A percentile compares a stretch with the other conserved stretches of the same genome.
These are phyloP conservation scores for Drosophila vallismaia DNA, from an alignment of 2,888 invertebrate genomes.

Conservation along the genomic window DNA sequence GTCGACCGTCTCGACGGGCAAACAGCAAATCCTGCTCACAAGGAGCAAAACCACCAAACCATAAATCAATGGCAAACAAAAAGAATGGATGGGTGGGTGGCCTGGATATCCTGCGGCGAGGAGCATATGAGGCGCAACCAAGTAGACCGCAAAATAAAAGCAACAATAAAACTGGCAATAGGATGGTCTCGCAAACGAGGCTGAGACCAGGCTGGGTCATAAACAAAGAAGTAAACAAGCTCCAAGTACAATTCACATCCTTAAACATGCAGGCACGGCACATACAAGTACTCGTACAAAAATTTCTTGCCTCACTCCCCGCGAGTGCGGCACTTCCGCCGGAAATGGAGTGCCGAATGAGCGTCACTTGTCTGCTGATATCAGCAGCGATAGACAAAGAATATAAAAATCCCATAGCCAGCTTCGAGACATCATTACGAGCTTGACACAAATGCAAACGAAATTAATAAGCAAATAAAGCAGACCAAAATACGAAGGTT, in stretches of 20 bases:
- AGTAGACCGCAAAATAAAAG: slow-evolving; percentile 71
- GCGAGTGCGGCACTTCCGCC: slow-evolving; percentile 62
- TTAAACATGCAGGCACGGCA: slow-evolving; percentile 25
- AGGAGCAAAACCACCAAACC: slow-evolving; percentile 48
- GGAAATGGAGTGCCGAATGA: slow-evolving; percentile 65
- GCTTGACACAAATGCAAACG: slow-evolving; percentile 63
- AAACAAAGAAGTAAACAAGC: slow-evolving; percentile 77
- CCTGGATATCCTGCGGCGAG: slow-evolving; percentile 43
- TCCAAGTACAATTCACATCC: slow-evolving; percentile 59
- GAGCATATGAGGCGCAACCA: slow-evolving; percentile 60
- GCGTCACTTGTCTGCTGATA: slow-evolving; percentile 42
- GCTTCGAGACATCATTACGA: slow-evolving; percentile 70
- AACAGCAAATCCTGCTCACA: slow-evolving; percentile 51
- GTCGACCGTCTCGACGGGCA: slow-evolving; percentile 45
- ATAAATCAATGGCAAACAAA: slow-evolving; percentile 59
- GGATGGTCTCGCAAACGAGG: slow-evolving; percentile 23
- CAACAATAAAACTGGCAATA: slow-evolving; percentile 45
- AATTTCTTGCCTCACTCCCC: slow-evolving; percentile 46
- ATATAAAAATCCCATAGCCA: slow-evolving; percentile 71
- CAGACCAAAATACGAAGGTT: too few species aligned
- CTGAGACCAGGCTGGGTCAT: slow-evolving; percentile 35
- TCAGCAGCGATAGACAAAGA: slow-evolving; percentile 45
- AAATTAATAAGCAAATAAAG: slow-evolving; percentile 53
- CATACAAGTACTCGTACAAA: slow-evolving; percentile 34
- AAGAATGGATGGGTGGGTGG: not conserved